Base-by-base conservation (phyloP, 1,140 invertebrate genomes). In the Drosophila parvula region DNA sequence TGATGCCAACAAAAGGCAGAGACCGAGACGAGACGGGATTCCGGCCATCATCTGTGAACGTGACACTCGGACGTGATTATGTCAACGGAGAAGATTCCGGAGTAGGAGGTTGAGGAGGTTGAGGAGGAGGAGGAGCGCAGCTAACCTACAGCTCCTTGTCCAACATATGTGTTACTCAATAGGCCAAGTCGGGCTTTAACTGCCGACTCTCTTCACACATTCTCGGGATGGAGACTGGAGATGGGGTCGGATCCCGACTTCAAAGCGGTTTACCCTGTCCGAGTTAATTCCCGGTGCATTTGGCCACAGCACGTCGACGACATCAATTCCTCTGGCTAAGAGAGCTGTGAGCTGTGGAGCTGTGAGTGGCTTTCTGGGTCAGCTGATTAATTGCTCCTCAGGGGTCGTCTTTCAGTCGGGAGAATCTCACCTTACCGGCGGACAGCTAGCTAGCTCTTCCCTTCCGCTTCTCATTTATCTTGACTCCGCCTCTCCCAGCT, bases 61-160 rank as follows among this genome's bases (percentile, higher is more conserved):
- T 86, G 83, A 88, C 79, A 83, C 83, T 88, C 71, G 79, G 81
- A 88, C 83, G 83, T 86, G 79, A 86, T 86, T 86, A 86, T 86
- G 83, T 86, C 83, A 86, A 83, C 64, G 71, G 64, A 79, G 73
- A 18, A 36, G 30, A 34, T 51, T 70, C 53, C 28, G 45, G 38
- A 84, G 61, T 68, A 32, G 43, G 53, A 58, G 32, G 36, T 22
- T 38, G 28, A 22, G 32, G 51, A 14, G 51, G n/a, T n/a, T n/a
- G 73, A 32, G 43, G 53, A 58, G 32, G 36, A 28, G 41, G 28
- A 22, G 32, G 51, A 14, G 51, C 32, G 14, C 18, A 14, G 9
- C 11, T 56, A 40, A 57, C 30, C 50, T 28, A 43, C 36, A 55
- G 27, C 30, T 28, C 40, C 38, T 44, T 48, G 44, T 38, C 10